A percentile compares a stretch with the other conserved stretches of the same genome.
Conservation (phyloP, 2,113 vertebrate genomes). For the Ascaphus truei region DNA sequence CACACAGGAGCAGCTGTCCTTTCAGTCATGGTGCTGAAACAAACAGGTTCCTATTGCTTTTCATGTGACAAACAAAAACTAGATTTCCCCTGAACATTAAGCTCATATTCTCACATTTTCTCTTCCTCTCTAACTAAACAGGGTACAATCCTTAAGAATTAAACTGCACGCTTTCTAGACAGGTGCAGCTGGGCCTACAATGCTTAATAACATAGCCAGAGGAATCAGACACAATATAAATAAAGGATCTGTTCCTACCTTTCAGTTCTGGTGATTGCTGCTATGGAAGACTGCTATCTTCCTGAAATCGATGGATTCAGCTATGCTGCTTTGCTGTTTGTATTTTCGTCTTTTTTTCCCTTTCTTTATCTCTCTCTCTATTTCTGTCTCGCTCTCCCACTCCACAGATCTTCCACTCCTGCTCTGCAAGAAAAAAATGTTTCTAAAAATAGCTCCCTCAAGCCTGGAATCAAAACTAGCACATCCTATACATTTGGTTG, state of each 20-base stretch:
- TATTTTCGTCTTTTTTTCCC: slow-evolving; percentile 14
- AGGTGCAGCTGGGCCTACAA: slow-evolving; percentile 5
- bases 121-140: not conserved
- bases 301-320: not conserved
- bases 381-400: slow-evolving; percentile 14
- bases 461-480: slow-evolving; percentile 31
- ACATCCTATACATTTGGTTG: slow-evolving; percentile 8
- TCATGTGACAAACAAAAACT: not conserved
- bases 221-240: not conserved
- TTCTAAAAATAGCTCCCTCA: slow-evolving; percentile 37
- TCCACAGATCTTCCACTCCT: slow-evolving; percentile 29
- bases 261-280: not conserved
- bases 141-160: not conserved
- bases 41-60: not conserved
- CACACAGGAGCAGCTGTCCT: slow-evolving; percentile 16
- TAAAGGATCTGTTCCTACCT: not conserved
- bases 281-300: not conserved
- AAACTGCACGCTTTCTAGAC: not conserved
- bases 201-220: not conserved
- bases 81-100: not conserved
- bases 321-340: not conserved
- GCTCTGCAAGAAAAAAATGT: slow-evolving; percentile 15
- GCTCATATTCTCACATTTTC: too few species aligned
- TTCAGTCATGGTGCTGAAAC: slow-evolving; percentile 18
- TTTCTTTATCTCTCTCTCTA: slow-evolving; percentile 14